These are phyloP conservation scores for Acholoe squamosa DNA, from an alignment of 2,888 invertebrate species.

Conservation along the genomic window DNA sequence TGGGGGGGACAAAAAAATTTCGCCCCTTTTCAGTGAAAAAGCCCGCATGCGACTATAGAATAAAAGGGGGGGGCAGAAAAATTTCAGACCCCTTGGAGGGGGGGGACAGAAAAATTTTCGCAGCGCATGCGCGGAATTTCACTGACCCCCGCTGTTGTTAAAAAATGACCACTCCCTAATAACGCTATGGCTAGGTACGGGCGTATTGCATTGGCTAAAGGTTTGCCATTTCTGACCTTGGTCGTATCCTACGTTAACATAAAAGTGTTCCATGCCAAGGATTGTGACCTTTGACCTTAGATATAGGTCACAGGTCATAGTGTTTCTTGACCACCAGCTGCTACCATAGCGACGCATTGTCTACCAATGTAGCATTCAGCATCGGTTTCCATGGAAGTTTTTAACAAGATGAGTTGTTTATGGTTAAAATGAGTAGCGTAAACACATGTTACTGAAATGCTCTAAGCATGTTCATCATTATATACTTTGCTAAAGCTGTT, in stretches of 20 bases:
- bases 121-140: too few relatives aligned
- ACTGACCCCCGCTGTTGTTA: too few relatives aligned
- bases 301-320: conserved; percentile 1
- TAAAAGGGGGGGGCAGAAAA: too few relatives aligned
- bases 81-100: too few relatives aligned
- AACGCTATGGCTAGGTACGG: too few relatives aligned
- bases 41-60: too few relatives aligned
- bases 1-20: too few relatives aligned
- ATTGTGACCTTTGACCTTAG: conserved; percentile 14
- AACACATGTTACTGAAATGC: conserved; percentile 3
- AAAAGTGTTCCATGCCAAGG: neutral
- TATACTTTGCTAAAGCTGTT: too few relatives aligned
- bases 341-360: conserved; percentile 3
- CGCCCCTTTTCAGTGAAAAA: too few relatives aligned
- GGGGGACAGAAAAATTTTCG: too few relatives aligned
- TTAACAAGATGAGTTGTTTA: neutral
- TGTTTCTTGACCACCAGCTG: conserved; percentile 13
- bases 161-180: too few relatives aligned
- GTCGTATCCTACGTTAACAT: neutral
- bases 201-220: neutral
- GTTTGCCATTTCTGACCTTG: neutral
- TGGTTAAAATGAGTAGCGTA: neutral
- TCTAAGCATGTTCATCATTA: neutral
- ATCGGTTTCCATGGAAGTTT: conserved; percentile 7
- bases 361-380: neutral